Evolutionary conservation across 2,113 vertebrate genomes (phyloP).

Genomic region (Rynchops niger): DNA sequence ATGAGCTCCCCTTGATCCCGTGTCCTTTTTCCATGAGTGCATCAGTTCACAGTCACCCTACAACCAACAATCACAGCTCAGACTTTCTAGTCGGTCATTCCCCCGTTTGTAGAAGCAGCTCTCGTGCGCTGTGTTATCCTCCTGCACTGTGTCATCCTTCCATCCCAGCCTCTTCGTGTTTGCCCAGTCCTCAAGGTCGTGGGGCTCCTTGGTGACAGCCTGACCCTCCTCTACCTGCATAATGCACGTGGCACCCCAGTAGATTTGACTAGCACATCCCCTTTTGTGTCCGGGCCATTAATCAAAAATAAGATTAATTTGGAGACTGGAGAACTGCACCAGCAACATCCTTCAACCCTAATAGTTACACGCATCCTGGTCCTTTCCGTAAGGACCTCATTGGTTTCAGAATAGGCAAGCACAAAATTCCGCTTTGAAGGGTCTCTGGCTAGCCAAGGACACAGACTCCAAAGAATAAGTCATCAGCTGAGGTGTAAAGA

Average conservation of each 20-base stretch:
- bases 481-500: constrained; percentile 52
- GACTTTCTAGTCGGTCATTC: neutral
- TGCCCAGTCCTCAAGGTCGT: neutral
- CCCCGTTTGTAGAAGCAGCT: neutral
- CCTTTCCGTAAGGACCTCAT: neutral
- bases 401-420: constrained; percentile 11
- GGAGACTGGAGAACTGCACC: neutral
- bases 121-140: fast-evolving
- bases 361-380: neutral
- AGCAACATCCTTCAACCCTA: neutral
- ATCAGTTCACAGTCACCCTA: neutral
- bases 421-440: constrained; percentile 28
- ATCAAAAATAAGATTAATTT: neutral
- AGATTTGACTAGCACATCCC: neutral
- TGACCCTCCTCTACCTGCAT: neutral
- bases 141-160: neutral
- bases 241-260: fast-evolving
- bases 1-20: neutral
- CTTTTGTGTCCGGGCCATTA: neutral
- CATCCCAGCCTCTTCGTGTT: neutral
- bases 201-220: neutral
- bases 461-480: constrained; percentile 28
- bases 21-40: neutral
- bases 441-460: constrained; percentile 53
- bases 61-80: neutral